These are phyloP conservation scores for Odocoileus virginianus DNA, from an alignment of 2,113 vertebrate genomes.

Conservation along the genomic window DNA sequence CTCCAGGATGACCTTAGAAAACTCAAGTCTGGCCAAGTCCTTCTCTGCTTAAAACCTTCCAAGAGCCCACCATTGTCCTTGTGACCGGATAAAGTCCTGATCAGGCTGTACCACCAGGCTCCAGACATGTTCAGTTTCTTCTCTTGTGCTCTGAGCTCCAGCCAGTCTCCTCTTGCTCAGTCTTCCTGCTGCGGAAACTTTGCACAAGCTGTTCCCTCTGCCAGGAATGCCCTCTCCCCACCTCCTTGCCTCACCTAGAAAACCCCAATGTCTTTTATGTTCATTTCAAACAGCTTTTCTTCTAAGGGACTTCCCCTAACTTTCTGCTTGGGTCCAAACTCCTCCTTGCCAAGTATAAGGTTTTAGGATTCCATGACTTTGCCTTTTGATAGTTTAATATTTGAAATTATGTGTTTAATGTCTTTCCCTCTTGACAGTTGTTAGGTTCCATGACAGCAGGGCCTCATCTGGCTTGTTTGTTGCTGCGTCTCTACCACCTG, in stretches of 20 bases:
- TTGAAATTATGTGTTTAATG: too few species aligned
- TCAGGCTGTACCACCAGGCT: neutral
- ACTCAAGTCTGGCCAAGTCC: neutral
- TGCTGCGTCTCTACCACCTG: neutral
- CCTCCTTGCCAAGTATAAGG: neutral
- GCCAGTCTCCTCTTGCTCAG: neutral
- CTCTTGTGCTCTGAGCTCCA: neutral
- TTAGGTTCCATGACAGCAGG: neutral
- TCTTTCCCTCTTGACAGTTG: neutral
- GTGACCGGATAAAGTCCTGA: accelerated
- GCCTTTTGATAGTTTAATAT: neutral
- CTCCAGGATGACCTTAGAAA: neutral
- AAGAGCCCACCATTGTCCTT: neutral
- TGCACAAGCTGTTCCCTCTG: neutral
- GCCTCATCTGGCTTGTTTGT: neutral
- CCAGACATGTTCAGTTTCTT: accelerated
- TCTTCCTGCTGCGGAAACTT: neutral
- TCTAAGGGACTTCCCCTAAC: neutral
- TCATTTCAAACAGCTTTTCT: neutral
- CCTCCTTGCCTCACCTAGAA: neutral
- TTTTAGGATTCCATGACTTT: neutral
- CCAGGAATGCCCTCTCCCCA: neutral
- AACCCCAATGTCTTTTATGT: neutral
- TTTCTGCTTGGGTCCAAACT: neutral
- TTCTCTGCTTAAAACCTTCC: neutral